Conservation (phyloP, 2,113 vertebrate species). For the Rhinolophus sinicus region DNA sequence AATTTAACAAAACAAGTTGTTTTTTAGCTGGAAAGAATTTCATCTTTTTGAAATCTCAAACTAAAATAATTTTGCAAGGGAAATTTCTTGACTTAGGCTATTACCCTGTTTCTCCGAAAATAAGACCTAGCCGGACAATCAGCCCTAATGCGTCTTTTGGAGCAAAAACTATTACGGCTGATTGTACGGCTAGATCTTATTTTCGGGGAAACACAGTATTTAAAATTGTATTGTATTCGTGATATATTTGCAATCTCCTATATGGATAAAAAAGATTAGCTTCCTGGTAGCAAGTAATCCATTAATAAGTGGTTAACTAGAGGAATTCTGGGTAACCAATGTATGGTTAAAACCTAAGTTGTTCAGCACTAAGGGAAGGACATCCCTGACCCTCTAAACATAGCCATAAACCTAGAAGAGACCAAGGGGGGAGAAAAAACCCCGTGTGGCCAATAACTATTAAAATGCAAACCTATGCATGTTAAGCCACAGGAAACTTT, state of each 20-base stretch:
- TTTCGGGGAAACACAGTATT: background rate
- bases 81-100: background rate
- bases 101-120: too few species aligned
- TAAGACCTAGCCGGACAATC: too few species aligned
- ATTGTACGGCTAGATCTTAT: too few species aligned
- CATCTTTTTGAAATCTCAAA: background rate
- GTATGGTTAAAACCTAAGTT: background rate
- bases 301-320: background rate
- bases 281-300: background rate
- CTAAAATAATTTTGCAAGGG: background rate
- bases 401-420: background rate
- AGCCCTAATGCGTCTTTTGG: too few species aligned
- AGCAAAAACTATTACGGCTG: too few species aligned
- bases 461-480: background rate
- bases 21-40: slow-evolving; percentile 33
- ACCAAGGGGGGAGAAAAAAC: background rate
- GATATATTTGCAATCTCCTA: background rate
- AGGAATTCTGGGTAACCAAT: background rate
- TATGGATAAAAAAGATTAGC: background rate
- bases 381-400: background rate
- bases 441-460: background rate
- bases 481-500: background rate
- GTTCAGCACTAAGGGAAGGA: background rate
- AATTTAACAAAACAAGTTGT: background rate
- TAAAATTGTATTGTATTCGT: background rate